A percentile compares a stretch with the other conserved stretches of the same genome.
Evolutionary conservation across 2,888 invertebrate genomes (phyloP).

Genomic region (Sinotaia quadrata): DNA sequence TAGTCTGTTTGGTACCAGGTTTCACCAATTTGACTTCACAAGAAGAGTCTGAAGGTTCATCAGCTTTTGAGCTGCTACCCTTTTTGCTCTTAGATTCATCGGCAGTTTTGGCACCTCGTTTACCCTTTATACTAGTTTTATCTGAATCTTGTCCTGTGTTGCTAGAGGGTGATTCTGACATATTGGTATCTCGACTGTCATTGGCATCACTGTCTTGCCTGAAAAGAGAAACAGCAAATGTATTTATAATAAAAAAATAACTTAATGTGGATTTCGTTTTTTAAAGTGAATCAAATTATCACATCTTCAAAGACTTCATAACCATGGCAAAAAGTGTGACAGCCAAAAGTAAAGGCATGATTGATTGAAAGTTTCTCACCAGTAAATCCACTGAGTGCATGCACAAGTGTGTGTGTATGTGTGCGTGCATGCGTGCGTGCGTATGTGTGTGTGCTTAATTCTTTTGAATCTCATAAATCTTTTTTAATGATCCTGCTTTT

Average conservation of each 20-base stretch:
- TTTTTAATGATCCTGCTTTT: too few relatives aligned
- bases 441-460: too few relatives aligned
- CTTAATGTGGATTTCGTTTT: too few relatives aligned
- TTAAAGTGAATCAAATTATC: not conserved
- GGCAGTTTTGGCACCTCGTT: constrained; percentile 18
- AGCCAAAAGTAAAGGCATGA: too few relatives aligned
- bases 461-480: too few relatives aligned
- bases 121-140: constrained; percentile 19
- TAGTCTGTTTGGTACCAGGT: constrained; percentile 48
- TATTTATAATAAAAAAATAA: too few relatives aligned
- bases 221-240: not conserved
- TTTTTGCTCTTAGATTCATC: constrained; percentile 29
- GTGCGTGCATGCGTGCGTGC: too few relatives aligned
- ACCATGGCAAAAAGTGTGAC: too few relatives aligned
- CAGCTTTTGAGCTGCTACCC: constrained; percentile 28
- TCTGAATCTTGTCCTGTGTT: constrained; percentile 22
- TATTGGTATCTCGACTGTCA: constrained; percentile 30
- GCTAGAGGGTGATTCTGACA: constrained; percentile 25
- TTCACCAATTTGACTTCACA: constrained; percentile 34
- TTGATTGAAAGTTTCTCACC: too few relatives aligned
- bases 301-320: too few relatives aligned
- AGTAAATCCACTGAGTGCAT: too few relatives aligned
- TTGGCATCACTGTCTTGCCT: constrained; percentile 23
- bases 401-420: too few relatives aligned
- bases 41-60: constrained; percentile 15